Evolutionary conservation across 2,888 invertebrate species (phyloP), one percentile per base, ranked within the genome.

Genomic region (Drosophila rubida): DNA sequence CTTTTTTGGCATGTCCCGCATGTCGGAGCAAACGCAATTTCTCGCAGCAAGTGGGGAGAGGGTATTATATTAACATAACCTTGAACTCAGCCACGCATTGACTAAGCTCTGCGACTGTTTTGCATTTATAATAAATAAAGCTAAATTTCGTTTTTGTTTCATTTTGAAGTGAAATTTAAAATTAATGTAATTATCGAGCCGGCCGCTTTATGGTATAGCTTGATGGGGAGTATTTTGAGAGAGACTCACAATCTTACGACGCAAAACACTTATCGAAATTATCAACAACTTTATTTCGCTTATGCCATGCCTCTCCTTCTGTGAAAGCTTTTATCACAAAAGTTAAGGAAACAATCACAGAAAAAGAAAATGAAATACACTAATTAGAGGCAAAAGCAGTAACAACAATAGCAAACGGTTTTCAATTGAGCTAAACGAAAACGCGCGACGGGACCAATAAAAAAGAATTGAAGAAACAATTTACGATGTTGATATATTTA

Each of bases 261-360:
- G 59, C 53, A 51, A 51, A 59, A 51, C 19, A 32, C 5, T 23
- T 32, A 2, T 51, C 51, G 9, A 35, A 19, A 45, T 44, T 59
- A 59, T 59, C 51, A 59, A 44, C 23, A 41, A 27, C 25, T 41
- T 13, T 6, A 37, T 13, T 13, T 9, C 8, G 39, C 30, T 14
- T 48, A n/a, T n/a, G n/a, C n/a, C 9, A 6, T 9, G 7, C 22
- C 39, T 13, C 35, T 5, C 13, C 6, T n/a, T n/a, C n/a, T n/a
- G n/a, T n/a, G n/a, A n/a, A n/a, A 13, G 13, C 35, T n/a, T 13
- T 44, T 32, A 51, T 51, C 51, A 41, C 5, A 11, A 41, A 41
- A 41, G 16, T 9, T 27, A 16, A 23, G 6, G 25, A 6, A 5
- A 30, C 16, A 50, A 25, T n/a, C 2, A 23, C 22, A 16, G 16